Evolutionary conservation across 2,113 vertebrate genomes (phyloP), one percentile per base, ranked within the genome.

Genomic region (Notothenia rossii): DNA sequence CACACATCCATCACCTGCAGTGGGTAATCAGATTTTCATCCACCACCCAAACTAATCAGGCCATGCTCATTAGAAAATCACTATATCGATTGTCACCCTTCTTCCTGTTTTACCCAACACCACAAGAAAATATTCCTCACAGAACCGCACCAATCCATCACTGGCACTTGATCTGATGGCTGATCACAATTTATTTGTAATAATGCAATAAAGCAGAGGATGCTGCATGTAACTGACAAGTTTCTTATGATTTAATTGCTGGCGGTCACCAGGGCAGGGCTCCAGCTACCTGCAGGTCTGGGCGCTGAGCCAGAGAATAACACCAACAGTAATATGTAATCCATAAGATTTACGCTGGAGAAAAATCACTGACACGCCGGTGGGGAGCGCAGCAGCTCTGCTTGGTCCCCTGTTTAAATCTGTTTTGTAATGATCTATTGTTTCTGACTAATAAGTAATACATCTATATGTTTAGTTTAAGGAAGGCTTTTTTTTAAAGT

Each of bases 21-120:
- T 50, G 90, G 88, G 89, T 93, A 91, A 95, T 94, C 90, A 90
- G 84, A 94, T 93, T 90, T 94, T 93, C 93, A 93, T 93, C 92
- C 77, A 85, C 84, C 88, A 89, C 81, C 91, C 88, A 93, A 94
- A 94, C 94, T 89, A 92, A 95, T 95, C 91, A 93, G 91, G 79
- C 80, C 77, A 83, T 89, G 82, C 93, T 94, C 89, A 92, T 94
- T 92, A 94, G 89, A 89, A 91, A 93, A 95, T 93, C 91, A 58
- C 91, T 93, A 86, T 84, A 94, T 93, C 76, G 93, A 95, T 93
- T 91, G 75, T 78, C 50, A 77, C 56, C 85, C 78, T 82, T 81
- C 85, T 78, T 85, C 84, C 82, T 13, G 83, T 86, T 88, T 90
- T 40, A 75, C 72, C 77, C 79, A 82, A 87, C 82, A 88, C 83